Evolutionary conservation across 2,797 vertebrate genomes (phyloP).

Genomic region (Molossus alvarezi): DNA sequence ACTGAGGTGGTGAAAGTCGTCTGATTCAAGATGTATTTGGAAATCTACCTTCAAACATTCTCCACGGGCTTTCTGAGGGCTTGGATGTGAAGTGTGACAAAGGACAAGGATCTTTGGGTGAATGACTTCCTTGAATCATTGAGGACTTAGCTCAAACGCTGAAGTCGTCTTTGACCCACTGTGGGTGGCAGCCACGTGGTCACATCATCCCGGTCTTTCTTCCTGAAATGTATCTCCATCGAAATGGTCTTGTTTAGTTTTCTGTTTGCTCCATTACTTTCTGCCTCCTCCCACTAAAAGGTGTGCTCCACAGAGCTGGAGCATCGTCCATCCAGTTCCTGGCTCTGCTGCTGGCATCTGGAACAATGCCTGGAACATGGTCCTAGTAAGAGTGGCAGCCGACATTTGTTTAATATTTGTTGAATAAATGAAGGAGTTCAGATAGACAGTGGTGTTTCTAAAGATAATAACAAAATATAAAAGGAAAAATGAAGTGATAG

Average conservation of each 20-base stretch:
- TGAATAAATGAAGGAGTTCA: not conserved
- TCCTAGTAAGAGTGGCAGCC: not conserved
- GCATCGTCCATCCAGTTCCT: not conserved
- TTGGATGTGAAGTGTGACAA: not conserved
- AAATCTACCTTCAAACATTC: not conserved
- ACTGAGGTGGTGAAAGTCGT: not conserved
- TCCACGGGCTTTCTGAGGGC: not conserved
- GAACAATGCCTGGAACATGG: not conserved
- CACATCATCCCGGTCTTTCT: not conserved
- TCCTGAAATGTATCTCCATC: not conserved
- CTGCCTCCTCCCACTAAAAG: not conserved
- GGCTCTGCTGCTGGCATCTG: not conserved
- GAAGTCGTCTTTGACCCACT: not conserved
- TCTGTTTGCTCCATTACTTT: constrained; percentile 49
- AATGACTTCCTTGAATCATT: not conserved
- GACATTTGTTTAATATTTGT: constrained; percentile 36
- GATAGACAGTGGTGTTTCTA: not conserved
- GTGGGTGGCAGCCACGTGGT: not conserved
- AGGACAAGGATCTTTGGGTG: not conserved
- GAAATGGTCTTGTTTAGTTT: constrained; percentile 40
- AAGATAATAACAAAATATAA: constrained; percentile 16
- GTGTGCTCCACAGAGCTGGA: not conserved
- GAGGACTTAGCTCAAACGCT: not conserved
- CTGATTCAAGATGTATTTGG: not conserved
- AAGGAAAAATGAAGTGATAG: constrained; percentile 49